A percentile compares a stretch with the other conserved stretches of the same genome.
Evolutionary conservation across 1,140 invertebrate genomes (phyloP).

Genomic region (Epicauta chinensis): DNA sequence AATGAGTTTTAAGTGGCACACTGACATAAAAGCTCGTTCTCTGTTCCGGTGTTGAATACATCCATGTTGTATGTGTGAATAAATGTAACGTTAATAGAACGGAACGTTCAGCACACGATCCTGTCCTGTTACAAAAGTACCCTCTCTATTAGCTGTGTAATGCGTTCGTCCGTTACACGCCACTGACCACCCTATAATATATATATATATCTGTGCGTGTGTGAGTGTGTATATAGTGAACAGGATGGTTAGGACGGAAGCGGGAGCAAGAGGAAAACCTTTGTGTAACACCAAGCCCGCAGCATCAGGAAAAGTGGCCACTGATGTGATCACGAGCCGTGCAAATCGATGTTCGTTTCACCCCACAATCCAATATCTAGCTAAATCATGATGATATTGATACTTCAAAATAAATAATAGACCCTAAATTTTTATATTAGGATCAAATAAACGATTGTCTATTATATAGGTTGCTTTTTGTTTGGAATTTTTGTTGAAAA

Average conservation of each 20-base stretch:
- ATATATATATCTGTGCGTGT: conserved; percentile 5
- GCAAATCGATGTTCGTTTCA: conserved; percentile 41
- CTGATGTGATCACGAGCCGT: conserved; percentile 41
- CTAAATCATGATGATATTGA: conserved; percentile 9
- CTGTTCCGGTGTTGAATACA: too few species aligned
- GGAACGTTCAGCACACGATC: conserved; percentile 4
- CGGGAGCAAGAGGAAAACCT: conserved; percentile 18
- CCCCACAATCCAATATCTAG: conserved; percentile 19
- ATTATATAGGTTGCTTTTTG: too few species aligned
- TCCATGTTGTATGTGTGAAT: too few species aligned
- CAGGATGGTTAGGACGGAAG: neutral
- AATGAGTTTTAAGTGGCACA: too few species aligned
- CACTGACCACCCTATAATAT: conserved; percentile 23
- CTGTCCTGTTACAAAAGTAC: neutral
- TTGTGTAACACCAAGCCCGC: conserved; percentile 32
- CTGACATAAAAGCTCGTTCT: too few species aligned
- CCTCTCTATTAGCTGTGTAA: conserved; percentile 13
- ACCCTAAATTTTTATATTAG: too few species aligned
- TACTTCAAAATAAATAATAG: too few species aligned
- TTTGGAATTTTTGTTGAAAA: too few species aligned
- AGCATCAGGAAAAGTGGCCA: conserved; percentile 36
- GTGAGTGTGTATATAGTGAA: too few species aligned
- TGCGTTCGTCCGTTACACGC: conserved; percentile 19
- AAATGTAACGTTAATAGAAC: conserved; percentile 8
- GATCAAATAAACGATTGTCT: neutral